Evolutionary conservation across 2,888 invertebrate species (phyloP).

Genomic region (Ametastegia equiseti): DNA sequence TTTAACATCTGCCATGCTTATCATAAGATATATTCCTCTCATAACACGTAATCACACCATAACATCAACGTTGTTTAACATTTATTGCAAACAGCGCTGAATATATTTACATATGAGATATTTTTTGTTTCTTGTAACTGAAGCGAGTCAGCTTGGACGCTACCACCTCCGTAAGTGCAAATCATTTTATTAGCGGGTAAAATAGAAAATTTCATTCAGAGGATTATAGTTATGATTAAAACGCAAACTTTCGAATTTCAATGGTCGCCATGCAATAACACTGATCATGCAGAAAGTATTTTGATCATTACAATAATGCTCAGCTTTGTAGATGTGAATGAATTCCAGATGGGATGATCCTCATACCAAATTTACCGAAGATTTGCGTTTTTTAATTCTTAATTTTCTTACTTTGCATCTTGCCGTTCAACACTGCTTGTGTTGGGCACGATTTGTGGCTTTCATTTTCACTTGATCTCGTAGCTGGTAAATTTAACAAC

Average conservation of each 20-base stretch:
- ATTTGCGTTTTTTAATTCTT: neutral
- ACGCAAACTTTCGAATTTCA: neutral
- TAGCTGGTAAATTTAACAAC: neutral
- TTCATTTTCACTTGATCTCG: neutral
- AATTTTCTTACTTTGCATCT: conserved; percentile 4
- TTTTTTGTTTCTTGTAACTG: conserved; percentile 57
- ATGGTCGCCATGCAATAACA: neutral
- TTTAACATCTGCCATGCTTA: neutral
- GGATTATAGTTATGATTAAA: neutral
- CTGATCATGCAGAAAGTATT: neutral
- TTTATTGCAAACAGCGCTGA: conserved; percentile 14
- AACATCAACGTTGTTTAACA: neutral
- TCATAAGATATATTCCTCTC: neutral
- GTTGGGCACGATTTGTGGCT: neutral
- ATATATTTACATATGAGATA: conserved; percentile 49
- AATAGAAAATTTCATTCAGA: conserved; percentile 14
- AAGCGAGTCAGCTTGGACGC: conserved; percentile 68
- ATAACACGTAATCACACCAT: neutral
- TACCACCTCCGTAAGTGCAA: conserved; percentile 66
- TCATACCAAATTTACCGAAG: neutral
- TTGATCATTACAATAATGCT: neutral
- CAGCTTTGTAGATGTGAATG: neutral
- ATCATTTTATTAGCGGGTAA: conserved; percentile 56
- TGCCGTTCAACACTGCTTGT: conserved; percentile 1
- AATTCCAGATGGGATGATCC: no score